Evolutionary conservation across 2,888 invertebrate species (phyloP).

Genomic region (Myopa testacea): DNA sequence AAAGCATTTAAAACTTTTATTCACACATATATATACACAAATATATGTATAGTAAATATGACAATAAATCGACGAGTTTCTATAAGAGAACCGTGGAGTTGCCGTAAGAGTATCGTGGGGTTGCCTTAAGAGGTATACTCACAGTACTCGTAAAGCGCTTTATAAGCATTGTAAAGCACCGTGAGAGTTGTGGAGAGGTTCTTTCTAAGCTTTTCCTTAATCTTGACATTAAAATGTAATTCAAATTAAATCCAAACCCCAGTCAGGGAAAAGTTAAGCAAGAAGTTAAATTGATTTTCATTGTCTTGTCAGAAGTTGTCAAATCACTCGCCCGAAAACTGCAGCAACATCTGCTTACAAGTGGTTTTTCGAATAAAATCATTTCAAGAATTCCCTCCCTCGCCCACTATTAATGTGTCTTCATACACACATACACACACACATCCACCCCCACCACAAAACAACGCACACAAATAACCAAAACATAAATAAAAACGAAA

Average conservation of each 20-base stretch:
- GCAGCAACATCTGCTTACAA: constrained; percentile 37
- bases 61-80: no score
- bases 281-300: constrained; percentile 52
- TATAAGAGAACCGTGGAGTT: no score
- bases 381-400: constrained; percentile 25
- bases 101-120: no score
- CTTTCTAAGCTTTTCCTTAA: no score
- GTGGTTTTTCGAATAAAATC: constrained; percentile 37
- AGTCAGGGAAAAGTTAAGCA: constrained; percentile 39
- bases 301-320: constrained; percentile 39
- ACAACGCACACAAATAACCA: constrained; percentile 10
- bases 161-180: no score
- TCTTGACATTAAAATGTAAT: no score
- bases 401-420: not conserved
- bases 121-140: no score
- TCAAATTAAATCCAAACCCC: not conserved
- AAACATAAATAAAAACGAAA: constrained; percentile 17
- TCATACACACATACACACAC: not conserved
- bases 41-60: no score
- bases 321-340: constrained; percentile 21
- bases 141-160: no score
- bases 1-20: no score
- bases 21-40: no score
- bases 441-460: not conserved
- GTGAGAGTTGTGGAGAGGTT: no score